Percentiles rank a stretch among this genome's conserved stretches.
These are phyloP conservation scores for Asobara japonica DNA, from an alignment of 1,140 invertebrate genomes.

Conservation along the genomic window DNA sequence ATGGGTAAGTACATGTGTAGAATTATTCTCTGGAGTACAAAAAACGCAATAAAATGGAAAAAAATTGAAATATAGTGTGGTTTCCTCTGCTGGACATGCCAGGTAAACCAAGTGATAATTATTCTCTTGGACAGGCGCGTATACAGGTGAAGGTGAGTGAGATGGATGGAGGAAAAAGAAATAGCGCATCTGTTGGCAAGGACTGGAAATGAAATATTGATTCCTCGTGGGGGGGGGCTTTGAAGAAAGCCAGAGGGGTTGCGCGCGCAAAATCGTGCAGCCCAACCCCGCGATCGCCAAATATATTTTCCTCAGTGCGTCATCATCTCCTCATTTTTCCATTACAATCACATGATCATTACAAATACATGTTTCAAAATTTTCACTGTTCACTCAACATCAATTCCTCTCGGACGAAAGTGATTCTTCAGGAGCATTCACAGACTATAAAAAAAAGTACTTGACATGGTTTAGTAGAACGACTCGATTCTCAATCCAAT, in stretches of 20 bases:
- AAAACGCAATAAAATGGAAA: too few relatives aligned
- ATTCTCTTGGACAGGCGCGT: conserved; percentile 31
- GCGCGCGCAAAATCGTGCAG: conserved; percentile 65
- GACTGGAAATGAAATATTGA: conserved; percentile 65
- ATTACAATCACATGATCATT: background rate
- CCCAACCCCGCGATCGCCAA: conserved; percentile 59
- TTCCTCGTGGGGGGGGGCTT: conserved; percentile 48
- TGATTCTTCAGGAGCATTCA: too few relatives aligned
- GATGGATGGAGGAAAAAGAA: conserved; percentile 41
- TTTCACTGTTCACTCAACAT: too few relatives aligned
- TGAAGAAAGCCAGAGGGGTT: background rate
- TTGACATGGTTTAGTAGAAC: too few relatives aligned
- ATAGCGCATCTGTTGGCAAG: conserved; percentile 47
- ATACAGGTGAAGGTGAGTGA: conserved; percentile 22
- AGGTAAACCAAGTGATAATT: conserved; percentile 34
- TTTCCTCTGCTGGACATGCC: background rate
- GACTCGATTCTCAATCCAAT: too few relatives aligned
- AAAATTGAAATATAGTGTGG: background rate
- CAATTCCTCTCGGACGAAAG: too few relatives aligned
- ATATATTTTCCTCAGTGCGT: conserved; percentile 4
- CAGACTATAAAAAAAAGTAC: too few relatives aligned
- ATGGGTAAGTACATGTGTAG: too few relatives aligned
- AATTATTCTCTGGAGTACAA: too few relatives aligned
- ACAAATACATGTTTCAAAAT: background rate
- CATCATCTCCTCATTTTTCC: background rate